Conservation (phyloP, 2,797 vertebrate species). For the Dicrostonyx torquatus region DNA sequence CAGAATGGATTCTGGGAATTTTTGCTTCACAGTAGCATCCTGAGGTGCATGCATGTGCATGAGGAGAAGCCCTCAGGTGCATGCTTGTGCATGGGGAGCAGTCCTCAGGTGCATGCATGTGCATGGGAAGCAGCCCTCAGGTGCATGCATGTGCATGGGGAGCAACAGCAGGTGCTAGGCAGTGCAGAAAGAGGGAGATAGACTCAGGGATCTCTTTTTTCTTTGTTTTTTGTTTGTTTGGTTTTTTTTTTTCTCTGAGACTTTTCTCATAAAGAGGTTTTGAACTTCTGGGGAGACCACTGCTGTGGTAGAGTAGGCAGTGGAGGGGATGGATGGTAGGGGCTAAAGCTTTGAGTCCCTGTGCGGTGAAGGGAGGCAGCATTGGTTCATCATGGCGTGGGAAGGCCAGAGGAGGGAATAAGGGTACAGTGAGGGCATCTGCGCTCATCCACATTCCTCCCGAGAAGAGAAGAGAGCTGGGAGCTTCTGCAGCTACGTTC, state of each 20-base stretch:
- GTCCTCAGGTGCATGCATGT: no score
- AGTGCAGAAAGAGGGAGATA: neutral
- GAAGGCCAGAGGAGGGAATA: neutral
- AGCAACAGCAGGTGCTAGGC: neutral
- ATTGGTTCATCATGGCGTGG: neutral
- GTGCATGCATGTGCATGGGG: no score
- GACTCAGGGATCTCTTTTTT: neutral
- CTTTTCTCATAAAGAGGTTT: neutral
- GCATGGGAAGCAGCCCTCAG: no score
- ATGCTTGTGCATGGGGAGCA: no score
- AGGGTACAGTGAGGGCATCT: neutral
- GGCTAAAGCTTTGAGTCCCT: neutral
- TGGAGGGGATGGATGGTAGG: neutral
- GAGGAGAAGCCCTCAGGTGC: neutral
- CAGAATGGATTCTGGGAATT: neutral
- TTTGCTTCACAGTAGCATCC: neutral
- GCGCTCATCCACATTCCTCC: neutral
- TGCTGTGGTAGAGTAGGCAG: neutral
- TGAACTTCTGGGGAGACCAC: neutral
- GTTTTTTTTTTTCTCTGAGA: no score
- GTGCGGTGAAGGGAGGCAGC: neutral
- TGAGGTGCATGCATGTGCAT: no score
- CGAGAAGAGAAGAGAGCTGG: neutral
- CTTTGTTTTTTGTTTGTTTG: neutral
- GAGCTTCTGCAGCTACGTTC: neutral